These are phyloP conservation scores for Xanthia icteritia DNA, from an alignment of 2,888 invertebrate genomes.

Conservation along the genomic window DNA sequence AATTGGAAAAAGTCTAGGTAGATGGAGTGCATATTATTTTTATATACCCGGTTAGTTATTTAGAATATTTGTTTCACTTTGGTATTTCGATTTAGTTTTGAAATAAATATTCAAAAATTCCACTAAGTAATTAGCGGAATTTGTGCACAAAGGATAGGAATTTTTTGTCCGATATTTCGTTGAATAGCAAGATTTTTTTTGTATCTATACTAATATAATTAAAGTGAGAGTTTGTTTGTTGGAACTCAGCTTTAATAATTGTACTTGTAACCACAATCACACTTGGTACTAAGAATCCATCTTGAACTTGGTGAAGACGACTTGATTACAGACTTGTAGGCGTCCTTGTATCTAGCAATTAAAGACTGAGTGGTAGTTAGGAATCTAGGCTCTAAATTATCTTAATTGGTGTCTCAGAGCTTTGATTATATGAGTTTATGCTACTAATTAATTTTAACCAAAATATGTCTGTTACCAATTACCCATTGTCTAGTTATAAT, in stretches of 20 bases:
- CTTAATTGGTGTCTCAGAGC: neutral
- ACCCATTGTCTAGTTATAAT: too few species aligned
- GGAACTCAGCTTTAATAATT: neutral
- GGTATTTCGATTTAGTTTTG: conserved; percentile 16
- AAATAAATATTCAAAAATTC: conserved; percentile 27
- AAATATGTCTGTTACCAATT: neutral
- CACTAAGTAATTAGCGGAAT: too few species aligned
- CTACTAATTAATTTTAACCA: neutral
- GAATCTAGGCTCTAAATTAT: conserved; percentile 19
- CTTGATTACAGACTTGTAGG: conserved; percentile 19
- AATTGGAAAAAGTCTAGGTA: neutral
- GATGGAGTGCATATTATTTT: neutral
- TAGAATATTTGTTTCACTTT: conserved; percentile 4
- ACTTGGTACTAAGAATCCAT: neutral
- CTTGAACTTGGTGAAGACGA: neutral
- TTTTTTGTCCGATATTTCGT: neutral
- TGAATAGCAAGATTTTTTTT: neutral
- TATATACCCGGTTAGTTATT: neutral
- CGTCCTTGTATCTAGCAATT: neutral
- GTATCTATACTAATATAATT: neutral
- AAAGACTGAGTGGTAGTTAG: conserved; percentile 9
- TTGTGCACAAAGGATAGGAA: conserved; percentile 11
- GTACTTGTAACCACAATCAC: neutral
- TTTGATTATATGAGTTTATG: neutral
- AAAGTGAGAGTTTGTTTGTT: neutral